Evolutionary conservation across 2,113 vertebrate species (phyloP), one percentile per base, ranked within the genome.

Genomic region (Macrotis lagotis): DNA sequence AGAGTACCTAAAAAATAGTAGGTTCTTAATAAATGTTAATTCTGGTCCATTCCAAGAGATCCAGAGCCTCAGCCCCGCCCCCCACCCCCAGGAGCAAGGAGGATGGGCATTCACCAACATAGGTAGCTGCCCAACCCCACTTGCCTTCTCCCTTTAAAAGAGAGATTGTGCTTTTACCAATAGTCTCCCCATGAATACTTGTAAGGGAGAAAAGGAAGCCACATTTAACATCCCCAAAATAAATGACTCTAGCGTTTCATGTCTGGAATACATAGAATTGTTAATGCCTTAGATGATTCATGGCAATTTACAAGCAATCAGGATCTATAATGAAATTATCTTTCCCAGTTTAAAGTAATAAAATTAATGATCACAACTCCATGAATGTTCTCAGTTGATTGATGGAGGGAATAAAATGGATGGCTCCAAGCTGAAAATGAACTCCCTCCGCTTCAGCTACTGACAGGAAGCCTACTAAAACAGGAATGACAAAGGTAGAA

Each of bases 371-470:
- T 3, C 0, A 93, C 16, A 19, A 7, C 94, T 93, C 11, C 3
- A 48, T 94, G 44, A 90, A 92, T 93, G 96, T 97, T 97, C 94
- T 90, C 92, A 24, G 53, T 92, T 94, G 93, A 94, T 59, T 94
- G 93, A 94, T 93, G 50, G 52, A 91, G 74, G 52, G 47, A 94
- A 89, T 92, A 91, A 96, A 91, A 53, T 25, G 94, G 19, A 66
- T 74, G 93, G 95, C 5, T 0, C 48, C 96, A 90, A 7, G 0
- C 94, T 92, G 2, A 0, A 50, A 89, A 89, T 59, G 50, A 97
- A 49, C 93, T 92, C 1, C 51, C 9, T 8, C 48, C 52, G 93
- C 44, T 0, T 0, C n/a, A 25, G 37, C 6, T 88, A 1, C 48
- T 26, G 48, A 49, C 19, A 52, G 48, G 66, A 90, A 90, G 59